Evolutionary conservation across 1,140 invertebrate genomes (phyloP).

Genomic region (Lithobius niger): DNA sequence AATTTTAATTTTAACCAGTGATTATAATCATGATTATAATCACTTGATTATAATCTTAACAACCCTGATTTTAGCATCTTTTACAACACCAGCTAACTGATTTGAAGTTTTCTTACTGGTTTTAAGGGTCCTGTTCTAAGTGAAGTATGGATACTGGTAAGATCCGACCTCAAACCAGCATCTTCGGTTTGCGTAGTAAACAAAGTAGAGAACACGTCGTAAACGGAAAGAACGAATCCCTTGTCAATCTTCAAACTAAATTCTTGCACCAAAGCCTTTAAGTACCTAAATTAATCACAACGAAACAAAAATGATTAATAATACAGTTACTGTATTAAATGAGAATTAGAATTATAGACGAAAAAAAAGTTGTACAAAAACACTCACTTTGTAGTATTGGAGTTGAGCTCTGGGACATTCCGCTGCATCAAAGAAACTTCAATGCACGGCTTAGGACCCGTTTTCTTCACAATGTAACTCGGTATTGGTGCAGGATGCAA

Average conservation of each 20-base stretch:
- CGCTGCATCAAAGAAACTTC: slow-evolving; percentile 50
- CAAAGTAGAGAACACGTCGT: slow-evolving; percentile 36
- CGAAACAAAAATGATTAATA: not conserved
- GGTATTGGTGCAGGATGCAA: slow-evolving; percentile 46
- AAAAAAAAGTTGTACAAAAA: not conserved
- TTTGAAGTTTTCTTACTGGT: too few relatives aligned
- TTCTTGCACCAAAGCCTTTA: slow-evolving; percentile 54
- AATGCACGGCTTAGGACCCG: slow-evolving; percentile 47
- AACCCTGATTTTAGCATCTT: too few relatives aligned
- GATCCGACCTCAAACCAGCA: slow-evolving; percentile 36
- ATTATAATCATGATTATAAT: too few relatives aligned
- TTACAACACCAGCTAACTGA: too few relatives aligned
- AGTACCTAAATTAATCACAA: slow-evolving; percentile 37
- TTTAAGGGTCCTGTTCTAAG: too few relatives aligned
- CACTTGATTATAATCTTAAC: too few relatives aligned
- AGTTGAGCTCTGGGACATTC: slow-evolving; percentile 32
- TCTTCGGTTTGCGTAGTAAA: slow-evolving; percentile 29
- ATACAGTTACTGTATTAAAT: not conserved
- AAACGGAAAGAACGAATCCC: slow-evolving; percentile 48
- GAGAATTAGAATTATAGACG: not conserved
- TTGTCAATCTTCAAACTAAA: slow-evolving; percentile 59
- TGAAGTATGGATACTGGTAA: slow-evolving; percentile 42
- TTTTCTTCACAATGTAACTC: slow-evolving; percentile 30
- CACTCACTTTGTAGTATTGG: slow-evolving; percentile 39
- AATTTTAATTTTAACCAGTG: too few relatives aligned